Percentiles rank a stretch among this genome's conserved stretches.
These are phyloP conservation scores for Drosophila mulleri DNA, from an alignment of 2,888 invertebrate species.

Conservation along the genomic window DNA sequence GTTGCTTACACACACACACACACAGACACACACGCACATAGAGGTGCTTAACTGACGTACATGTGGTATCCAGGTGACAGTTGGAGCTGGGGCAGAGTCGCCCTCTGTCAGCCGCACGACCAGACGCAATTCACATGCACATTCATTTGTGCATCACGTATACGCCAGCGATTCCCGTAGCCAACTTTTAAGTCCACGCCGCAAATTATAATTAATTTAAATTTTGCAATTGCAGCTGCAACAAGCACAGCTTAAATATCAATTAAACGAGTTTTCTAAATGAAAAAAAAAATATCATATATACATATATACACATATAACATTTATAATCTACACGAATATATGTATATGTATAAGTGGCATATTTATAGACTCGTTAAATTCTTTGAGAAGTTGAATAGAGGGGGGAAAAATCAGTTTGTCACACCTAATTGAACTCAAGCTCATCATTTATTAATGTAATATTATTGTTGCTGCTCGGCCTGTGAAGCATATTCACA, in stretches of 20 bases:
- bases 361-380: too few species aligned
- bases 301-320: too few species aligned
- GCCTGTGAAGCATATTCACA: not conserved
- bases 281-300: too few species aligned
- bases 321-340: too few species aligned
- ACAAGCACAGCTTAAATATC: conserved; percentile 1
- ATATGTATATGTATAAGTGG: not conserved
- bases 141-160: conserved; percentile 1
- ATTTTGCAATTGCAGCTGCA: not conserved
- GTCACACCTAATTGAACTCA: too few species aligned
- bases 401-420: too few species aligned
- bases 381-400: too few species aligned
- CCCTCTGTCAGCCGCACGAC: conserved; percentile 7
- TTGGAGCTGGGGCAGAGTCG: not conserved
- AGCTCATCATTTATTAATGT: not conserved
- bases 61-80: not conserved
- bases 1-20: not conserved
- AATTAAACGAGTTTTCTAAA: not conserved
- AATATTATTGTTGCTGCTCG: not conserved
- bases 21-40: not conserved
- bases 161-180: conserved; percentile 1
- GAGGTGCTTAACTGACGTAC: not conserved
- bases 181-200: conserved; percentile 5
- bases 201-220: conserved; percentile 13
- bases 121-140: conserved; percentile 1